Base-by-base conservation (phyloP, 2,888 invertebrate genomes). In the Isotomurus palustris region DNA sequence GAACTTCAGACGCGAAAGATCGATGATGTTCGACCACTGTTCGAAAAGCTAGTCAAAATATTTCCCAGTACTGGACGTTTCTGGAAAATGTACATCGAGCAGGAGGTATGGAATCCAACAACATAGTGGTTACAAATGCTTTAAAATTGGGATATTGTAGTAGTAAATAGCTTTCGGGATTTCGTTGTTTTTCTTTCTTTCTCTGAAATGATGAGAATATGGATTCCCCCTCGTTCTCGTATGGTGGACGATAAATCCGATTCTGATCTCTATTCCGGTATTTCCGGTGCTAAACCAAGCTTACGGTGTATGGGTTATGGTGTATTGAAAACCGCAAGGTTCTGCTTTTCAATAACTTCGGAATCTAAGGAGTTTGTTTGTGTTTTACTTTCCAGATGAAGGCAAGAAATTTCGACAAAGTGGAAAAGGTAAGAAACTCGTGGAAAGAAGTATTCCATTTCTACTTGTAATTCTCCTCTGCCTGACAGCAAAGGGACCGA, bases 31-130 rank as follows among this genome's bases (percentile, higher is more conserved):
- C 82, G 97, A 45, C 81, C 85, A 0, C 83, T 96, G 71, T 99
- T 95, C 74, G 99, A 99, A 76, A 88, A 90, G 71, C 80, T 99
- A n/a, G 90, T 99, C 1, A 78, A 82, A 1, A 91, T 92, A 5
- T 99, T 97, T 74, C 95, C 97, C 0, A 94, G 93, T 32, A 91
- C 95, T 4, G 99, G 97, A 2, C 83, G 95, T 57, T 99, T 91
- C 75, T 99, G 99, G 99, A 94, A 95, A 78, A 91, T 96, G 71
- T 99, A 94, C 78, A 95, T 96, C 71, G 95, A 96, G 74, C 93
- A 94, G 78, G 95, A 96, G 86, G 90, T 91, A 77, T 73, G 21
- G 8, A 32, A 32, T 32, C 32, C 32, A 32, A 32, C 14, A 32
- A 14, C 14, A 10, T 8, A 10, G 32, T 32, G 32, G 8, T 8